These are phyloP conservation scores for Drosophila yooni DNA, from an alignment of 2,888 invertebrate species.

Conservation along the genomic window DNA sequence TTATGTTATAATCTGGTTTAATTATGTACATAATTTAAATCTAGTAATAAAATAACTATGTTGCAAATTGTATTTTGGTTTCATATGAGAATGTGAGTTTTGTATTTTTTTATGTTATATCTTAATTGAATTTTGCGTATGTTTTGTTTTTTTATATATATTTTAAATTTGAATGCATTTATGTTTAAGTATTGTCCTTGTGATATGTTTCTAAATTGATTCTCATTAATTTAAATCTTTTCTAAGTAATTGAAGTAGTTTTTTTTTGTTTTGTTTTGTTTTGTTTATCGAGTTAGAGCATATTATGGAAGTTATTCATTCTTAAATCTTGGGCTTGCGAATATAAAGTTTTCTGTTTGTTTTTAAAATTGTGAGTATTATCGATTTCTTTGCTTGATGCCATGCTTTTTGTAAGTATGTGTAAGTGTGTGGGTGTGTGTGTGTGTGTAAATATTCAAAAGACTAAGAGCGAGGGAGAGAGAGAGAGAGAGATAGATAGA, in stretches of 20 bases:
- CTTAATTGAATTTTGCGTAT: slow-evolving; percentile 51
- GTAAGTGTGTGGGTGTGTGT: slow-evolving; percentile 15
- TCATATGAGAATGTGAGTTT: slow-evolving; percentile 57
- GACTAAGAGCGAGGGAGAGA: slow-evolving; percentile 72
- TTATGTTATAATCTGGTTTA: slow-evolving; percentile 59
- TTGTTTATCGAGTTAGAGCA: slow-evolving; percentile 73
- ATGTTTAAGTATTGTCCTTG: slow-evolving; percentile 85
- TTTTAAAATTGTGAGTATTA: slow-evolving; percentile 66
- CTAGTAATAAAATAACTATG: slow-evolving; percentile 77
- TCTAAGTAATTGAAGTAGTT: slow-evolving; percentile 82
- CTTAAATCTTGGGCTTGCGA: slow-evolving; percentile 66
- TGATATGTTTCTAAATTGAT: slow-evolving; percentile 84
- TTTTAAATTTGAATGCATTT: slow-evolving; percentile 74
- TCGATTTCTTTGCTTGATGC: slow-evolving; percentile 54
- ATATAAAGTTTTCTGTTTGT: slow-evolving; percentile 59
- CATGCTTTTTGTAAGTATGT: slow-evolving; percentile 28
- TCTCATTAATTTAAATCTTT: slow-evolving; percentile 74
- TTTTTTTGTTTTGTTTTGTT: slow-evolving; percentile 24
- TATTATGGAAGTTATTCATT: slow-evolving; percentile 75
- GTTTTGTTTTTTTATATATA: slow-evolving; percentile 41
- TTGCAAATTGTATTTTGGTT: slow-evolving; percentile 62
- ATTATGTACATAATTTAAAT: slow-evolving; percentile 62
- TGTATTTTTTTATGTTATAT: slow-evolving; percentile 23
- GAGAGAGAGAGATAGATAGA: slow-evolving; percentile 62
- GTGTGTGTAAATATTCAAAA: slow-evolving; percentile 60